A percentile compares a stretch with the other conserved stretches of the same genome.
Conservation (phyloP, 2,113 vertebrate species). For the Apeltes quadracus region DNA sequence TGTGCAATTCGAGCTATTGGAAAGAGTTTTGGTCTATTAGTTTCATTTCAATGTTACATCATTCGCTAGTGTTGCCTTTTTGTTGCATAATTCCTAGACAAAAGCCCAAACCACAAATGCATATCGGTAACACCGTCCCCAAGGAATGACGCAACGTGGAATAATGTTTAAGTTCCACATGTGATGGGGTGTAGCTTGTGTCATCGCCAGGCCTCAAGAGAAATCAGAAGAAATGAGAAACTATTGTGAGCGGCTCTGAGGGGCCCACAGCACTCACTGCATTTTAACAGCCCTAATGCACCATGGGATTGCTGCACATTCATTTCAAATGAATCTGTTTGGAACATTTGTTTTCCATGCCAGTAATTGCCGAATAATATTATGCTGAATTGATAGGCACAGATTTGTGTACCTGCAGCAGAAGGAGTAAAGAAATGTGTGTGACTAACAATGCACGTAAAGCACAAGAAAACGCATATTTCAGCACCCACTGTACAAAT, state of each 20-base stretch:
- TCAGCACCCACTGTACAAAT: conserved; percentile 30
- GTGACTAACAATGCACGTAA: conserved; percentile 69
- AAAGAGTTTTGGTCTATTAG: conserved; percentile 16
- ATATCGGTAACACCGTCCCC: conserved; percentile 21
- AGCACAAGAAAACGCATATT: conserved; percentile 34
- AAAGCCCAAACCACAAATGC: conserved; percentile 18
- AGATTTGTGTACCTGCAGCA: conserved; percentile 66
- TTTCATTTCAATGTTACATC: conserved; percentile 39
- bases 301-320: conserved; percentile 65
- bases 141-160: conserved; percentile 50
- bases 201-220: conserved; percentile 22
- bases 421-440: conserved; percentile 57
- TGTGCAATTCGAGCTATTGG: conserved; percentile 24
- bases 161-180: conserved; percentile 31
- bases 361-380: conserved; percentile 61
- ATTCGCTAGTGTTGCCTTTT: conserved; percentile 35
- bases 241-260: conserved; percentile 36
- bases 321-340: conserved; percentile 66
- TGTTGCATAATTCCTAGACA: conserved; percentile 54
- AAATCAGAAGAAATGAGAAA: conserved; percentile 38
- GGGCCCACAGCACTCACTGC: conserved; percentile 33
- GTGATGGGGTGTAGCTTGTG: conserved; percentile 11
- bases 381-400: conserved; percentile 67
- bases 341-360: conserved; percentile 70
- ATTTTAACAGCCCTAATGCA: conserved; percentile 63